These are phyloP conservation scores for Tympanoctomys barrerae DNA, from an alignment of 2,797 vertebrate genomes.

Conservation along the genomic window DNA sequence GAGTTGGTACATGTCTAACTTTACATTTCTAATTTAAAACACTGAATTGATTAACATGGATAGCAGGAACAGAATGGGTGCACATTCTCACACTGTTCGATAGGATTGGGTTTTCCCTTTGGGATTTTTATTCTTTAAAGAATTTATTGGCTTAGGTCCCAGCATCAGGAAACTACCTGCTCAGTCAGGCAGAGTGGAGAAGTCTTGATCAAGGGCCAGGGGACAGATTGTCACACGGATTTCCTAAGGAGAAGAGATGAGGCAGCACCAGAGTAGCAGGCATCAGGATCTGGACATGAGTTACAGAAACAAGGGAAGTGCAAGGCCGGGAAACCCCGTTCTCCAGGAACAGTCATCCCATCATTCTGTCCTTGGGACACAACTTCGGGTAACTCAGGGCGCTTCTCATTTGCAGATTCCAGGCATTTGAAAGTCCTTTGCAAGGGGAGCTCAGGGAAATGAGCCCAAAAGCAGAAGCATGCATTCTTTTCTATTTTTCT, in stretches of 20 bases:
- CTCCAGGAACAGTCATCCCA: background rate
- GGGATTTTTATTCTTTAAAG: conserved; percentile 39
- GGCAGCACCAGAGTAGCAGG: too few species aligned
- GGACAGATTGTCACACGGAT: background rate
- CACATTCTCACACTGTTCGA: conserved; percentile 43
- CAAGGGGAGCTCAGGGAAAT: background rate
- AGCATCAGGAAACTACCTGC: conserved; percentile 62
- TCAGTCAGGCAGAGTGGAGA: background rate
- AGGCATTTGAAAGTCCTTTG: background rate
- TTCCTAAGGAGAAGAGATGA: conserved; percentile 24
- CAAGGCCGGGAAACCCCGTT: conserved; percentile 24
- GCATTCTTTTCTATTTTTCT: background rate
- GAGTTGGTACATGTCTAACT: background rate
- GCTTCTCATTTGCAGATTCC: background rate
- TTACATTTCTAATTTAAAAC: background rate
- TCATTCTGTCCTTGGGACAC: background rate
- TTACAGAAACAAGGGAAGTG: background rate
- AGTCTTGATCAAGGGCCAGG: conserved; percentile 22
- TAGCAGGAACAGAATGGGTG: background rate
- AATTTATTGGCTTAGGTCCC: conserved; percentile 59
- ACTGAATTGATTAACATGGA: background rate
- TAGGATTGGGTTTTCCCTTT: conserved; percentile 53
- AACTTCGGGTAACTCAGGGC: background rate
- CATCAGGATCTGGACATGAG: background rate
- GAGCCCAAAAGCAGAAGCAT: background rate